A percentile compares a stretch with the other conserved stretches of the same genome.
Evolutionary conservation across 2,888 invertebrate species (phyloP).

Genomic region (Acanthopleura granulata): DNA sequence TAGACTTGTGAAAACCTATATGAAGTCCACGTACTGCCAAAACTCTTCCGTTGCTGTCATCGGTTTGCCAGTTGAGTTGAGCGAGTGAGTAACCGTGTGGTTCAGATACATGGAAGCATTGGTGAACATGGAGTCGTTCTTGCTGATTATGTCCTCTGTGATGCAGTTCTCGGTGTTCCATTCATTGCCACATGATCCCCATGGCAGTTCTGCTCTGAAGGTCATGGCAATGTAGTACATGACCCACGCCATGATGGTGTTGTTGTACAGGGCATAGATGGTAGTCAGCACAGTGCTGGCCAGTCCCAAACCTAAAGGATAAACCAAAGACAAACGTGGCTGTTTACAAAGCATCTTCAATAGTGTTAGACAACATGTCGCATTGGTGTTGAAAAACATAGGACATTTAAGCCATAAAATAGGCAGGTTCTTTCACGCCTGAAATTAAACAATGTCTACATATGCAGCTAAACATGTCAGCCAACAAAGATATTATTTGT

Average conservation of each 20-base stretch:
- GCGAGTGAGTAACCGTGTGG: background rate
- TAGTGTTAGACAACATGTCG: no score
- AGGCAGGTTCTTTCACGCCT: no score
- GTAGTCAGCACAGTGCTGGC: slow-evolving; percentile 8
- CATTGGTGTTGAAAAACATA: no score
- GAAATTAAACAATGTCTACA: no score
- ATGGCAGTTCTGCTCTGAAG: background rate
- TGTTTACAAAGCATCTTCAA: no score
- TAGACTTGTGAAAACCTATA: background rate
- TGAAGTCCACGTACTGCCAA: background rate
- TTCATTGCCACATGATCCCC: slow-evolving; percentile 10
- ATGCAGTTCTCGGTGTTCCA: slow-evolving; percentile 17
- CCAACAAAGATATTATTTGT: no score
- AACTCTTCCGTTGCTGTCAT: slow-evolving; percentile 13
- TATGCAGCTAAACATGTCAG: no score
- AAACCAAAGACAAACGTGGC: background rate
- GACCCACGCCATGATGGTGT: slow-evolving; percentile 18
- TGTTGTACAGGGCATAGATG: slow-evolving; percentile 15
- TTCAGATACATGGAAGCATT: slow-evolving; percentile 2
- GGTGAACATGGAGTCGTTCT: background rate
- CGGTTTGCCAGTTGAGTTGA: background rate
- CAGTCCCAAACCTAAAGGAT: background rate
- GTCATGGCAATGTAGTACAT: slow-evolving; percentile 19
- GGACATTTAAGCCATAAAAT: no score
- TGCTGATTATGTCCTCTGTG: background rate